Evolutionary conservation across 2,113 vertebrate genomes (phyloP).

Genomic region (Ardeotis arabs): DNA sequence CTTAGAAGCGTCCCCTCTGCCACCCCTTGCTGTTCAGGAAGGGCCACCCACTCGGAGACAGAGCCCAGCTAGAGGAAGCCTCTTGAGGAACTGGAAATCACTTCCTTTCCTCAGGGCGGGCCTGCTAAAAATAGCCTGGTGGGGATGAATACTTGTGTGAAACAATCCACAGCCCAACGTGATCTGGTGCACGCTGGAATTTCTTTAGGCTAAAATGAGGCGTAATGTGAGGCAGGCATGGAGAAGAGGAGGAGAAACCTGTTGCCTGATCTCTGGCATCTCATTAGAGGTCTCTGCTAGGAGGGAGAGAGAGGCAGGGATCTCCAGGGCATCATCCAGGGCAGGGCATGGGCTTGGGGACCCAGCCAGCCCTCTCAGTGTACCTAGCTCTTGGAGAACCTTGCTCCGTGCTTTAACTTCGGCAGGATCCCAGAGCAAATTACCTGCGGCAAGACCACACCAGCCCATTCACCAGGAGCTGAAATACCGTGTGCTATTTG

Average conservation of each 20-base stretch:
- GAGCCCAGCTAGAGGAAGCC: background rate
- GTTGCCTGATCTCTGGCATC: background rate
- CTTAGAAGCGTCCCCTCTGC: background rate
- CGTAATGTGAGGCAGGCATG: background rate
- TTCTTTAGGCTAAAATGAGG: conserved; percentile 9
- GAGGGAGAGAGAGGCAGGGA: background rate
- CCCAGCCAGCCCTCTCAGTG: background rate
- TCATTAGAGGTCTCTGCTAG: background rate
- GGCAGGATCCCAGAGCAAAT: background rate
- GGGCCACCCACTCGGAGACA: background rate
- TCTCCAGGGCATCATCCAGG: background rate
- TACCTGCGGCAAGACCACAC: background rate
- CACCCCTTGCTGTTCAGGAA: background rate
- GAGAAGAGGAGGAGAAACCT: background rate
- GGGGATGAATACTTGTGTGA: background rate
- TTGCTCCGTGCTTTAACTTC: background rate
- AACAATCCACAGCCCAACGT: background rate
- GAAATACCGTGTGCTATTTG: background rate
- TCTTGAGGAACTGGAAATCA: background rate
- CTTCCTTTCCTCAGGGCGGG: background rate
- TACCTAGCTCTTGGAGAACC: background rate
- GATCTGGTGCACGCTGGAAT: background rate
- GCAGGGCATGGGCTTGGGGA: background rate
- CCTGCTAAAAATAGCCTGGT: background rate
- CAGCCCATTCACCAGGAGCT: background rate